These are phyloP conservation scores for Telmatochromis brachygnathus DNA, from an alignment of 2,113 vertebrate genomes.

Conservation along the genomic window DNA sequence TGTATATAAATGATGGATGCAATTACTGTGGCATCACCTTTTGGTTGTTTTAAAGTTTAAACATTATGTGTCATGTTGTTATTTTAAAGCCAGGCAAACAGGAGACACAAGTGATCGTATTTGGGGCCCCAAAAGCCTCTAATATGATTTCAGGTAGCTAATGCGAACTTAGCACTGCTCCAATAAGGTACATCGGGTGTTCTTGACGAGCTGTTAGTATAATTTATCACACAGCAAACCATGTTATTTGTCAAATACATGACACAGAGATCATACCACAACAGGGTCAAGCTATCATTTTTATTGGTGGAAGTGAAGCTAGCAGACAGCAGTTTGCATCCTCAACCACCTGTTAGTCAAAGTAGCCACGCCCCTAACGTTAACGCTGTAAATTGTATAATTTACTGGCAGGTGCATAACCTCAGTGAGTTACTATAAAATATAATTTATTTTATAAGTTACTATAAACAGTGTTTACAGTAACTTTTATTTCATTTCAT, in stretches of 20 bases:
- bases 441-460: no score
- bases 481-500: no score
- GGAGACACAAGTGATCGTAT: not conserved
- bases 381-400: no score
- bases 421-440: no score
- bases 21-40: not conserved
- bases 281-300: not conserved
- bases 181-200: accelerated
- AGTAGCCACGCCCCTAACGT: not conserved
- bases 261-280: accelerated
- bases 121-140: not conserved
- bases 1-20: not conserved
- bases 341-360: not conserved
- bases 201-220: not conserved
- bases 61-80: not conserved
- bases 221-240: accelerated
- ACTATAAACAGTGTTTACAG: no score
- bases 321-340: not conserved
- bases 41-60: not conserved
- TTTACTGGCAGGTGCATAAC: no score
- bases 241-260: not conserved
- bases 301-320: not conserved
- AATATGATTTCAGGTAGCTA: not conserved
- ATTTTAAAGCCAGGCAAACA: not conserved
- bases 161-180: not conserved